Base-by-base conservation (phyloP, 2,113 vertebrate species). In the Xiphophorus maculatus region DNA sequence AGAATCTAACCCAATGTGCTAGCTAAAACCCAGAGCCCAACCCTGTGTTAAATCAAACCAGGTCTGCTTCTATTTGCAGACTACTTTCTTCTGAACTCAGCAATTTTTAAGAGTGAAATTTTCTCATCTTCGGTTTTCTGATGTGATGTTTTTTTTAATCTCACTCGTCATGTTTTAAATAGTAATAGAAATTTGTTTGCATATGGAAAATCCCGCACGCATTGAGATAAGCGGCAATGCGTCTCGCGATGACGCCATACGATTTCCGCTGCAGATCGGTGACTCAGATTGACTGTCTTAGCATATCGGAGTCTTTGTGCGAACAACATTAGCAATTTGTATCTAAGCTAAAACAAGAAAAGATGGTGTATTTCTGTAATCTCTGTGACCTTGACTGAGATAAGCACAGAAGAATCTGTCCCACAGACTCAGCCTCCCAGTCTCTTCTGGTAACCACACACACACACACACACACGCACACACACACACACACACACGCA, bases 381-480 rank as follows among this genome's bases (percentile, higher is more conserved):
- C 51, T 80, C 64, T 17, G 33, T 40, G 77, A 84, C 88, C 90
- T 88, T 78, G 77, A 87, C 51, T 70, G 29, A 40, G 60, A 65
- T 77, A 73, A 65, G 51, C 63, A 74, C 48, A 83, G 66, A 73
- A 67, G 63, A 79, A 32, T 10, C n/a, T 74, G 73, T 79, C 33
- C 44, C 48, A 3, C 10, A 54, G 14, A 68, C 27, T 74, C 4
- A 64, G 7, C 63, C 70, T 77, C 74, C 72, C n/a, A 44, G 17
- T 40, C 74, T 74, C 77, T 33, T n/a, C 27, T 51, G 12, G 27
- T 9, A n/a, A 32, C 71, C 48, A 67, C 71, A 77, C 33, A 63
- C 22, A 37, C 29, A 40, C 35, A n/a, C n/a, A n/a, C n/a, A n/a
- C n/a, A n/a, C n/a, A n/a, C n/a, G n/a, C n/a, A n/a, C n/a, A 37